Base-by-base conservation (phyloP, 2,888 invertebrate genomes). In the Epinotia brunnichana region DNA sequence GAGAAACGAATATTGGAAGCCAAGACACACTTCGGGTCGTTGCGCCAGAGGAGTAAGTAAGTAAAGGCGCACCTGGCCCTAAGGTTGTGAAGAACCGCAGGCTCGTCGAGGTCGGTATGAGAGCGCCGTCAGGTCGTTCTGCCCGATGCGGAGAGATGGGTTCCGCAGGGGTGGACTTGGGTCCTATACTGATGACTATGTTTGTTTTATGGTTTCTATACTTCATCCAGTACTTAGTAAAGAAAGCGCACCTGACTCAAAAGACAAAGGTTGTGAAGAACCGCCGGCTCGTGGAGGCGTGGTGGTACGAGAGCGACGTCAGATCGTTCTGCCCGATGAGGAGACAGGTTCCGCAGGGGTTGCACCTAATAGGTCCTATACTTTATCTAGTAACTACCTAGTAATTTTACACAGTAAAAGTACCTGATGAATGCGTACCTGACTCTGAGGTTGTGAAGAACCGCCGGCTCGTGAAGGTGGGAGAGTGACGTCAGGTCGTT, bases 221-320 rank as follows among this genome's bases (percentile, higher is more conserved):
- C 21, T 24, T 24, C 21, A 41, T 41, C 5, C 4, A 9, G 5
- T 2, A n/a, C n/a, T n/a, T n/a, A 41, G 54, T 13, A 41, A 41
- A 13, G 2, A 13, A 1, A 99, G 99, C 69, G 96, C 97, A 0
- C 99, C n/a, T n/a, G n/a, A n/a, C n/a, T n/a, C n/a, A n/a, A n/a
- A n/a, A n/a, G n/a, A n/a, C n/a, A n/a, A n/a, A n/a, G 99, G 90
- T 99, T 99, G 89, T 99, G 96, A 3, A 99, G 94, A 1, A 99
- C 99, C 69, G 96, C 97, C 0, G 99, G 99, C 89, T 99, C 99
- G 91, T 99, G 99, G 0, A 99, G 95, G 88, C 99, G 91, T 99
- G 99, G 0, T 99, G 95, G 88, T 99, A 99, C n/a, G n/a, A 99
- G 19, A 99, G 94, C 0, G 98, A 97, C 0, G 99, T 99, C 76